Evolutionary conservation across 1,140 invertebrate genomes (phyloP), one percentile per base, ranked within the genome.

Genomic region (Sesamia nonagrioides): DNA sequence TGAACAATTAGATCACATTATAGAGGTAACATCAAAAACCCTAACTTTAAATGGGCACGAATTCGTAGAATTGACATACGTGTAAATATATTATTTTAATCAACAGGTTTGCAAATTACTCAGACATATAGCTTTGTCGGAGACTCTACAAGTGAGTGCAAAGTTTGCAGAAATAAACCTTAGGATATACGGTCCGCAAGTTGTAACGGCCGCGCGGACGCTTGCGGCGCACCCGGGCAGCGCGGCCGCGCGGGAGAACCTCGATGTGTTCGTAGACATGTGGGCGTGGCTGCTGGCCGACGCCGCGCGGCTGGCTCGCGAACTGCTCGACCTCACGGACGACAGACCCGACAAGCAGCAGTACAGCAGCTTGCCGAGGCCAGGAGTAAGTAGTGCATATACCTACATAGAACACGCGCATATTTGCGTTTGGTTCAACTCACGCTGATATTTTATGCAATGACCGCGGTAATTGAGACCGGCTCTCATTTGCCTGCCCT

Each of bases 181-280:
- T 79, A 95, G 98, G 91, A 98, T 99, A 91, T 98, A 99, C 89
- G 98, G 98, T 69, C 98, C 98, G 27, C 97, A 99, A 97, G 98
- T 99, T 45, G 97, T 99, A 77, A 98, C 98, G 76, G 98, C 99
- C 35, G 98, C 98, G 69, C 97, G 98, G 81, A 99, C 98, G 33
- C 95, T 99, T 61, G 98, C 97, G 75, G 96, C 97, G 88, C 97
- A 99, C 95, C 98, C 99, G 0, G 97, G 96, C 66, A 99, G 98
- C 88, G 98, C 99, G 95, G 99, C 99, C 77, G 98, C 98, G 42
- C 97, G 98, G 89, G 99, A 99, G 92, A 99, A 99, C 95, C 96
- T 99, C 15, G 99, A 99, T 96, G 98, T 99, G 63, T 99, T 99
- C 93, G 97, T 98, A 58, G 99, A 99, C 89, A 99, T 99, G 96